These are phyloP conservation scores for Watersipora subatra DNA, from an alignment of 1,140 invertebrate species.

Conservation along the genomic window DNA sequence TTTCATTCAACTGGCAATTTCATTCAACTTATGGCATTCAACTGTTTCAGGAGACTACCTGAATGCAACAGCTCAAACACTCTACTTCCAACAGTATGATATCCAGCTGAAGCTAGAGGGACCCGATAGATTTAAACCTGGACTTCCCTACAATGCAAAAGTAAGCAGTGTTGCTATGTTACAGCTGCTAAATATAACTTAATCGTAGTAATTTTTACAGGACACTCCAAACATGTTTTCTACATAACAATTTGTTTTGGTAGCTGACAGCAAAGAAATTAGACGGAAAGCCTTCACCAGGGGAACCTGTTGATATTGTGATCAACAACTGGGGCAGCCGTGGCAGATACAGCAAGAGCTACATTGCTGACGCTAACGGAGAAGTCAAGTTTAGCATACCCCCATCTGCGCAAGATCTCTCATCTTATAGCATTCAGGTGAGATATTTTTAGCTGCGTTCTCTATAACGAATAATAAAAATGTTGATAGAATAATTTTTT, in stretches of 20 bases:
- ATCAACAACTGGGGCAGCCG: slow-evolving; percentile 13
- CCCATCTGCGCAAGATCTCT: slow-evolving; percentile 9
- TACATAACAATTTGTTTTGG: slow-evolving; percentile 19
- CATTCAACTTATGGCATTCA: slow-evolving; percentile 51
- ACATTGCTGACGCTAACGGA: slow-evolving; percentile 26
- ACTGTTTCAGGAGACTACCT: slow-evolving; percentile 40
- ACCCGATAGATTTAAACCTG: slow-evolving; percentile 49
- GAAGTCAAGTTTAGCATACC: slow-evolving; percentile 14
- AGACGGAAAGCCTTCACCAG: slow-evolving; percentile 26
- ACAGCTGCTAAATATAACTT: too few species aligned
- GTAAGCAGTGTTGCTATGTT: slow-evolving; percentile 33
- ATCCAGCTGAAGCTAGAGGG: slow-evolving; percentile 46
- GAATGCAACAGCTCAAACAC: not conserved
- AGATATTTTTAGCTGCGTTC: slow-evolving; percentile 28
- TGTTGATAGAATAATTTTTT: slow-evolving; percentile 14
- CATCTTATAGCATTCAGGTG: slow-evolving; percentile 13
- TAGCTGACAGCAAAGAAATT: slow-evolving; percentile 20
- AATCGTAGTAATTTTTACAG: too few species aligned
- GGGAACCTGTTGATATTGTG: slow-evolving; percentile 24
- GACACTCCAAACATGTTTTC: too few species aligned
- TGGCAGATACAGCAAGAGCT: slow-evolving; percentile 17
- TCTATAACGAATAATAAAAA: slow-evolving; percentile 22
- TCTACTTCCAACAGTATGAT: slow-evolving; percentile 1
- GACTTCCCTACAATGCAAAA: slow-evolving; percentile 52
- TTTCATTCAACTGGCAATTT: too few species aligned